phyloP scores from a whole-genome alignment of 2,888 invertebrate species.

The Galerucella nymphaeae region DNA sequence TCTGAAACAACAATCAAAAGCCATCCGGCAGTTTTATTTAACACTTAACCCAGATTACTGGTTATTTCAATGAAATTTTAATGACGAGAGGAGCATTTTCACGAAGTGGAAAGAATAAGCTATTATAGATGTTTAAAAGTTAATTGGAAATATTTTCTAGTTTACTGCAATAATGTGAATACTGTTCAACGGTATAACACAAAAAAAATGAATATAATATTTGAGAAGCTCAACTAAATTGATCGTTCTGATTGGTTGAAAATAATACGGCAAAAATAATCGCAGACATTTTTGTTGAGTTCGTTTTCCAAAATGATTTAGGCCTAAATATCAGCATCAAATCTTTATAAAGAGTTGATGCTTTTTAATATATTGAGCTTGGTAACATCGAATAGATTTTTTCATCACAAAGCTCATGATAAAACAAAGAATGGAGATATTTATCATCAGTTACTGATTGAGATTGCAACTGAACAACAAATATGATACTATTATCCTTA shows the following conservation, averaged over 20 bases:
- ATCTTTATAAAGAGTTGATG: too few relatives aligned
- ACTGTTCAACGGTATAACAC: not conserved
- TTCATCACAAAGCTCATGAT: not conserved
- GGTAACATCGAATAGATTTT: not conserved
- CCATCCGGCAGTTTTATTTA: not conserved
- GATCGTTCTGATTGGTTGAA: too few relatives aligned
- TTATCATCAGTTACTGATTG: slow-evolving; percentile 25
- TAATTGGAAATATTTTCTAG: slow-evolving; percentile 3
- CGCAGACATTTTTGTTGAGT: too few relatives aligned
- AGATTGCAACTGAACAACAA: slow-evolving; percentile 15
- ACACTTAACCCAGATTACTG: slow-evolving; percentile 1
- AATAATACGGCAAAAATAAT: too few relatives aligned
- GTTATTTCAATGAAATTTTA: not conserved
- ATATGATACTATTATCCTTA: too few relatives aligned
- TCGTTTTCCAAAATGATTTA: too few relatives aligned
- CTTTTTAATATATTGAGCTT: too few relatives aligned
- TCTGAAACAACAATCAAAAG: not conserved
- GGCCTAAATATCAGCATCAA: too few relatives aligned
- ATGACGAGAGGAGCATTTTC: not conserved
- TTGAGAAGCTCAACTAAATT: too few relatives aligned
- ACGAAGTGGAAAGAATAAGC: not conserved
- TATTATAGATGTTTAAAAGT: not conserved
- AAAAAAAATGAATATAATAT: too few relatives aligned
- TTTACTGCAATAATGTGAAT: not conserved
- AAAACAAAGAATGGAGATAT: slow-evolving; percentile 15